Percentiles rank a stretch among this genome's conserved stretches.
These are phyloP conservation scores for Planiliza haematocheilus DNA, from an alignment of 2,113 vertebrate genomes.

Conservation along the genomic window DNA sequence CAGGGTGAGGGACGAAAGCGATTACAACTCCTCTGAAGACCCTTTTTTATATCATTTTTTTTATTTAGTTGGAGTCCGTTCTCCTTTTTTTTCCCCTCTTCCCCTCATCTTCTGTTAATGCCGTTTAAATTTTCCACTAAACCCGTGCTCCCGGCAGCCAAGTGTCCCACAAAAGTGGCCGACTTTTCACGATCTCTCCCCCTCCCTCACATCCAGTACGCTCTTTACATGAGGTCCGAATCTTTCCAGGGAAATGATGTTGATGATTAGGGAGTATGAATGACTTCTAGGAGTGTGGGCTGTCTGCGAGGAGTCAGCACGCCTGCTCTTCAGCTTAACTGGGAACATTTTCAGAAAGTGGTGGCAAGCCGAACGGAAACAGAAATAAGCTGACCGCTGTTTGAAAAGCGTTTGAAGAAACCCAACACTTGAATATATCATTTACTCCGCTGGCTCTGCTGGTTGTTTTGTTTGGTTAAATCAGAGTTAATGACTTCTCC, in stretches of 20 bases:
- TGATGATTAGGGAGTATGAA: slow-evolving; percentile 19
- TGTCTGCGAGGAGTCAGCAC: background rate
- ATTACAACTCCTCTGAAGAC: slow-evolving; percentile 58
- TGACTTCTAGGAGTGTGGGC: background rate
- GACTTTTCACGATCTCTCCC: slow-evolving; percentile 17
- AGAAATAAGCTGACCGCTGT: slow-evolving; percentile 1
- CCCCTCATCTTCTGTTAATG: slow-evolving; percentile 50
- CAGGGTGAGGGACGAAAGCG: slow-evolving; percentile 50
- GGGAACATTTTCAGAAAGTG: slow-evolving; percentile 32
- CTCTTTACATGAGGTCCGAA: background rate
- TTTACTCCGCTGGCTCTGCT: background rate
- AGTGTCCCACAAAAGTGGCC: slow-evolving; percentile 56
- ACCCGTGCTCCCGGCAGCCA: slow-evolving; percentile 54
- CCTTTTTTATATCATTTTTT: slow-evolving; percentile 29
- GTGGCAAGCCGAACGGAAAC: slow-evolving; percentile 21
- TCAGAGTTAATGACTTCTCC: background rate
- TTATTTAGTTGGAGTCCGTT: slow-evolving; percentile 43
- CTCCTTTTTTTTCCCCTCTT: slow-evolving; percentile 29
- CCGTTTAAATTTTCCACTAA: slow-evolving; percentile 69
- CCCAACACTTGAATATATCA: background rate
- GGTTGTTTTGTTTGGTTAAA: background rate
- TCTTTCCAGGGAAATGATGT: slow-evolving; percentile 17
- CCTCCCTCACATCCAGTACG: slow-evolving; percentile 1
- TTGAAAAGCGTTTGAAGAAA: slow-evolving; percentile 19
- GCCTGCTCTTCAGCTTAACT: slow-evolving; percentile 7